phyloP scores from a whole-genome alignment of 1,140 invertebrate genomes.

The Bombus superbus region DNA sequence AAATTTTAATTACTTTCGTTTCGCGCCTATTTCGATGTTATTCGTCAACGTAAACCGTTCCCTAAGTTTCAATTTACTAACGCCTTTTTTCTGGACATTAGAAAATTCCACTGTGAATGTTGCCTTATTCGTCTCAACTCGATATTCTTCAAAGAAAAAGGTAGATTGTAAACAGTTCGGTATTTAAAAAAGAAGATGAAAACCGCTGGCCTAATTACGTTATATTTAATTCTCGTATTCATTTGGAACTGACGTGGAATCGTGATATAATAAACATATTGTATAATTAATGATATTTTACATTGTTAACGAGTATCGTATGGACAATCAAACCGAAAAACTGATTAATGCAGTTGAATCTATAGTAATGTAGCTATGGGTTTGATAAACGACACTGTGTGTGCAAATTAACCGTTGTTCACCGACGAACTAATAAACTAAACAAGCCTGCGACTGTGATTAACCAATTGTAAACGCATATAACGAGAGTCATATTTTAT shows the following conservation, averaged over 20 bases:
- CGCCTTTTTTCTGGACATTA: neutral
- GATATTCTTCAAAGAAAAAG: neutral
- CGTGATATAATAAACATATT: neutral
- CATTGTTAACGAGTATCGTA: neutral
- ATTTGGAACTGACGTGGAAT: neutral
- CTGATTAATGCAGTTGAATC: neutral
- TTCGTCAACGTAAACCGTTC: slow-evolving; percentile 3
- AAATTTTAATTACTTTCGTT: slow-evolving; percentile 45
- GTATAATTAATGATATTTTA: slow-evolving; percentile 1
- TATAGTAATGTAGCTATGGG: neutral
- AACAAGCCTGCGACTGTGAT: neutral
- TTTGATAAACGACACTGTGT: slow-evolving; percentile 1
- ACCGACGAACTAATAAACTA: neutral
- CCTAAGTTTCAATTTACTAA: neutral
- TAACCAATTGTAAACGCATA: neutral
- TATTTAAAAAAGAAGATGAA: neutral
- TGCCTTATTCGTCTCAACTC: neutral
- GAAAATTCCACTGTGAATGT: slow-evolving; percentile 2
- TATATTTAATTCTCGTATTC: neutral
- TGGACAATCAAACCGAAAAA: slow-evolving; percentile 12
- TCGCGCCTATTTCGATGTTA: neutral
- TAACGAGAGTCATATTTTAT: neutral
- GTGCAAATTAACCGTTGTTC: neutral
- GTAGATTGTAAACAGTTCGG: too few relatives aligned
- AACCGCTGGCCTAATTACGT: too few relatives aligned